Base-by-base conservation (phyloP, 2,797 vertebrate genomes). In the Pachyuromys duprasi region DNA sequence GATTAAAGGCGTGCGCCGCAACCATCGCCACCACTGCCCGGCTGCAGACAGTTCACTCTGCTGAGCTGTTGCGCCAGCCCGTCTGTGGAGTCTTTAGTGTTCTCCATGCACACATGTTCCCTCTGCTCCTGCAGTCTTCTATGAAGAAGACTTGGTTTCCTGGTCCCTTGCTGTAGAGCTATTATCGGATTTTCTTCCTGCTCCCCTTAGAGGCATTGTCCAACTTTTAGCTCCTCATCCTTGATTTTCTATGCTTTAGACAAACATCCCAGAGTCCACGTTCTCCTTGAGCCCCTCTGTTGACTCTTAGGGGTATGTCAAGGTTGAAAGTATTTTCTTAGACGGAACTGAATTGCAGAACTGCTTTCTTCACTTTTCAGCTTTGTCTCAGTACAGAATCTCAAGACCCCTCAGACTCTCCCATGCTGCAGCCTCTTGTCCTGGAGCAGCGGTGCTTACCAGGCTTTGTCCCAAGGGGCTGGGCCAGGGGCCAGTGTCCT, bases 361-460 rank as follows among this genome's bases (percentile, higher is more conserved):
- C 67, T 90, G 60, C 20, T 89, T 20, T 60, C 42, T 95, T 91
- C 53, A 17, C 75, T 80, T 18, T 63, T 12, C 98, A 99, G 99
- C 96, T 98, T 98, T n/a, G 96, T 99, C 90, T 99, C 99, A 0
- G 78, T 99, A n/a, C 98, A 98, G 0, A 98, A 99, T 96, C 98
- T 99, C 24, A 96, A 98, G 26, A 98, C 96, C 70, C 98, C 98
- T 84, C 99, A 99, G 93, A 94, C 4, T 5, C 63, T 98, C 8
- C 98, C 99, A 0, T 99, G 99, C 95, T 99, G 99, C 97, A 99
- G 99, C 97, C 99, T 99, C 93, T 97, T 99, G 95, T 98, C 98
- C 74, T 99, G 99, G 99, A 99, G 98, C 98, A 99, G 99, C 86
- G 98, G 95, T 95, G 98, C 98, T 33, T 99, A 99, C 96, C 98